Base-by-base conservation (phyloP, 2,113 vertebrate species). In the Turnix velox region DNA sequence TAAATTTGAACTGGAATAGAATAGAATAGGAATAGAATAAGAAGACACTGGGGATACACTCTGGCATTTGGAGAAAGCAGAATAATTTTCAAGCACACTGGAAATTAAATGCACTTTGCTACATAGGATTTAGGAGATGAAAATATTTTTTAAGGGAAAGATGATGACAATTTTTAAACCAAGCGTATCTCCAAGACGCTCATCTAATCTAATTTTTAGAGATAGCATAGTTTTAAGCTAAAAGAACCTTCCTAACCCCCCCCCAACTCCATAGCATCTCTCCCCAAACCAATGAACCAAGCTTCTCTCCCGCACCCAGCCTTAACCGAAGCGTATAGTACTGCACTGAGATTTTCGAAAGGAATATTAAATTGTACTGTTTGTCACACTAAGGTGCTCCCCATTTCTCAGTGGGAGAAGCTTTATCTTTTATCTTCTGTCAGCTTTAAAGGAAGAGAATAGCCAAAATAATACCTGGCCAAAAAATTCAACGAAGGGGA, bases 61-160 rank as follows among this genome's bases (percentile, higher is more conserved):
- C 82, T 83, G 95, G 92, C 88, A 45, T 90, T 90, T n/a, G 59
- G 83, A 87, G 73, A 95, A 57, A 75, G n/a, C 10, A 48, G 63
- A 80, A 75, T 93, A 39, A 46, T 55, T 84, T 95, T 90, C 0
- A 2, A 88, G 57, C 27, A 42, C 9, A 2, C 2, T 90, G 54
- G 59, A 77, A 92, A 71, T 51, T 18, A 90, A 94, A 88, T 27
- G 43, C 52, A n/a, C 40, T 89, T 91, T 57, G 46, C 63, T 84
- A 73, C 90, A 22, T 40, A 76, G 17, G 35, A 57, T 52, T 80
- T 74, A 65, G 45, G 57, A 93, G 40, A 71, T 33, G 18, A 88
- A 90, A 82, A 42, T 81, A 59, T 74, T 18, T 55, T 81, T 84
- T 82, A 54, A 87, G 15, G 16, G 40, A 28, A 63, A 67, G 35